phyloP scores from a whole-genome alignment of 2,797 vertebrate genomes.

The Eulemur rubriventer region DNA sequence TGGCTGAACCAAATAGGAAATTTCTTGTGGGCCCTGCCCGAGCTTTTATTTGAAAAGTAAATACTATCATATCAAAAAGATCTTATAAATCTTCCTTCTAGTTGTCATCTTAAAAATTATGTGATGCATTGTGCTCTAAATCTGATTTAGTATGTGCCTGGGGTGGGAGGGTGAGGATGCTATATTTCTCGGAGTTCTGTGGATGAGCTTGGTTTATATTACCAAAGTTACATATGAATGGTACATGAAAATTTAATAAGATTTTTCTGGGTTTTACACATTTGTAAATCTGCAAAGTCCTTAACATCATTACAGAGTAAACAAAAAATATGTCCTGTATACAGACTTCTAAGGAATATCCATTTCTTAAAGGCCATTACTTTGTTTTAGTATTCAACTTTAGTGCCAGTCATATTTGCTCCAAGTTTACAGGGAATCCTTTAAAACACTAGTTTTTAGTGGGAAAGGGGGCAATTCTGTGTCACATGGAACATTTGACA shows the following conservation, averaged over 20 bases:
- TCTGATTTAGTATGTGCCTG: background rate
- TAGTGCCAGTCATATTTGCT: background rate
- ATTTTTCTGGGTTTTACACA: conserved; percentile 14
- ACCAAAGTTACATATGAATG: background rate
- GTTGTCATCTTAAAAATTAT: conserved; percentile 26
- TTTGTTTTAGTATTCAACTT: conserved; percentile 10
- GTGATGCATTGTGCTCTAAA: background rate
- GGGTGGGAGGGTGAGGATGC: background rate
- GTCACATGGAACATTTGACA: background rate
- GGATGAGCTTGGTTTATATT: background rate
- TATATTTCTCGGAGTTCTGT: conserved; percentile 40
- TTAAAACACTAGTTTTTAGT: background rate
- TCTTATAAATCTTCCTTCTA: conserved; percentile 14
- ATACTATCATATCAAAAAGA: background rate
- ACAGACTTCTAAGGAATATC: background rate
- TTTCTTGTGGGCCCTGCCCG: background rate
- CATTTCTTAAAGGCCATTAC: background rate
- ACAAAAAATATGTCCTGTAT: background rate
- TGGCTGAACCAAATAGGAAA: background rate
- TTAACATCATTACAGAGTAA: conserved; percentile 37
- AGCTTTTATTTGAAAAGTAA: conserved; percentile 32
- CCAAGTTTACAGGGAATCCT: background rate
- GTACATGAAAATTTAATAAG: conserved; percentile 8
- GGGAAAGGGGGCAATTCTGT: background rate
- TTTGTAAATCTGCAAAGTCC: conserved; percentile 29